Conservation (phyloP, 2,113 vertebrate species). For the Elachura formosa region DNA sequence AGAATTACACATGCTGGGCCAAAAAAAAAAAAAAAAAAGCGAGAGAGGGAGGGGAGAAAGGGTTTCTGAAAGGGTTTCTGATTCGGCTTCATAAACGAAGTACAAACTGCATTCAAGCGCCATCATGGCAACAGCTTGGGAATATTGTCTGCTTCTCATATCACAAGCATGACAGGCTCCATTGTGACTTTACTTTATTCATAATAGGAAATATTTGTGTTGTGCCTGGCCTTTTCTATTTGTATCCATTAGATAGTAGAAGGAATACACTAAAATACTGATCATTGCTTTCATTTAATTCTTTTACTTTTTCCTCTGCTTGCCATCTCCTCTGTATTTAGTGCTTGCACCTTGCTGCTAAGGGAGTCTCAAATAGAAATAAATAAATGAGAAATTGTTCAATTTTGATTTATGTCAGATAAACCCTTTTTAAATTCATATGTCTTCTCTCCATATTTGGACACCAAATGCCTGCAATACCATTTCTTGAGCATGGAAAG, state of each 20-base stretch:
- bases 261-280: constrained; percentile 46
- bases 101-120: constrained; percentile 74
- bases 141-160: constrained; percentile 78
- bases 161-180: constrained; percentile 76
- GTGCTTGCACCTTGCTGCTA: neutral
- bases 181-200: constrained; percentile 78
- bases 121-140: constrained; percentile 63
- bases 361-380: neutral
- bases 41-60: constrained; percentile 27
- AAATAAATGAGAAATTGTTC: neutral
- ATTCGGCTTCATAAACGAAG: constrained; percentile 79
- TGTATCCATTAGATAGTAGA: constrained; percentile 54
- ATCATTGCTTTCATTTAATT: constrained; percentile 8
- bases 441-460: neutral
- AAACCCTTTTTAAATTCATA: neutral
- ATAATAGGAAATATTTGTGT: constrained; percentile 80
- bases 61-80: constrained; percentile 71
- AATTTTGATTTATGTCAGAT: neutral
- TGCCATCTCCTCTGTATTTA: constrained; percentile 39
- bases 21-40: neutral
- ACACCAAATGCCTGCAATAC: neutral
- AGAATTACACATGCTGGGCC: constrained; percentile 79
- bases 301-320: neutral
- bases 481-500: constrained; percentile 10
- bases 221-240: constrained; percentile 61